These are phyloP conservation scores for Hyppa rectilinea DNA, from an alignment of 2,888 invertebrate species.

Conservation along the genomic window DNA sequence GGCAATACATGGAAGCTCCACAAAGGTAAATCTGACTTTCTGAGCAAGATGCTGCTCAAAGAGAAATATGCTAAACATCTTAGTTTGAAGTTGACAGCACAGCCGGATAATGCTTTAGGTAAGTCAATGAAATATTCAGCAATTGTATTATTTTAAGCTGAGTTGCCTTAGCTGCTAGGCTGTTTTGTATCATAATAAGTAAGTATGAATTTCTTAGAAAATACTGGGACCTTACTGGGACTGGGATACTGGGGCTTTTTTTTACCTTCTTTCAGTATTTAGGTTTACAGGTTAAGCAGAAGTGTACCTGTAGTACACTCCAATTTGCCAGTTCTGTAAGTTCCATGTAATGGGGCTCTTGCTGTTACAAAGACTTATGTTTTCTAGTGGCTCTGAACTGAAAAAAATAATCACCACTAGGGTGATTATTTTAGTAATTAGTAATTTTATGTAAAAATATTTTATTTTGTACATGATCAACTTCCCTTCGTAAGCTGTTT, in stretches of 20 bases:
- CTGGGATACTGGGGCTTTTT: no score
- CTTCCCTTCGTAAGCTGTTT: not conserved
- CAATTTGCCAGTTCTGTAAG: not conserved
- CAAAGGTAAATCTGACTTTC: constrained; percentile 75
- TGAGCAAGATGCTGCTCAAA: constrained; percentile 79
- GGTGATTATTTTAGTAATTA: no score
- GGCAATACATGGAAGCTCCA: constrained; percentile 82
- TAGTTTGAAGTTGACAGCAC: constrained; percentile 72
- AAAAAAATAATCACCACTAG: no score
- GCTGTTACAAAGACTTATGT: not conserved
- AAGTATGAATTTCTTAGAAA: not conserved
- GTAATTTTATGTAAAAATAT: not conserved
- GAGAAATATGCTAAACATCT: constrained; percentile 82
- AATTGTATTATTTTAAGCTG: constrained; percentile 1
- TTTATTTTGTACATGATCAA: not conserved
- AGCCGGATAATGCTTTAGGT: constrained; percentile 71
- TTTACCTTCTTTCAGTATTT: not conserved
- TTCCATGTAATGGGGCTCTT: not conserved
- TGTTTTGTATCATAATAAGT: not conserved
- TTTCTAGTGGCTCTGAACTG: not conserved
- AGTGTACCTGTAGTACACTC: not conserved
- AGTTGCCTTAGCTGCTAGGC: not conserved
- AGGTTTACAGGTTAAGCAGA: not conserved
- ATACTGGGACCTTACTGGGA: no score
- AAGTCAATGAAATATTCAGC: constrained; percentile 17